Evolutionary conservation across 2,797 vertebrate species (phyloP).

Genomic region (Echeneis naucrates): DNA sequence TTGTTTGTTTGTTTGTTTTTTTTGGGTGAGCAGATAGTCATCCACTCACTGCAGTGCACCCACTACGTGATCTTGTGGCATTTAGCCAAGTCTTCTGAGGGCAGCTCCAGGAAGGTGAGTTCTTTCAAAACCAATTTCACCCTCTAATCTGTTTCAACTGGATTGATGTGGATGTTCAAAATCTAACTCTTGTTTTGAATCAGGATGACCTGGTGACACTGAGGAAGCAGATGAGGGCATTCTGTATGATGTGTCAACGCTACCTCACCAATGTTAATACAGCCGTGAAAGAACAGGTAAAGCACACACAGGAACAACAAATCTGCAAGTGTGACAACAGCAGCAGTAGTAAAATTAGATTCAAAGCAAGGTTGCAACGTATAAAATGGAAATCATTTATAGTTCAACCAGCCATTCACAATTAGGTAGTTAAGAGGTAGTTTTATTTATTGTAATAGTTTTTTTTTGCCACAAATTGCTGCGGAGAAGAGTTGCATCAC

Average conservation of each 20-base stretch:
- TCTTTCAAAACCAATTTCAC: background rate
- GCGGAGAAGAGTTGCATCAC: background rate
- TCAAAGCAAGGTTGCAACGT: background rate
- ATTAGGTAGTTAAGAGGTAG: background rate
- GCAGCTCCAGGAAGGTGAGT: conserved; percentile 93
- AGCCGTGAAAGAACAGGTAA: conserved; percentile 98
- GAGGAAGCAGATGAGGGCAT: conserved; percentile 98
- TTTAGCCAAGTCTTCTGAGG: conserved; percentile 95
- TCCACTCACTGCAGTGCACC: conserved; percentile 98
- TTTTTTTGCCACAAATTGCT: background rate
- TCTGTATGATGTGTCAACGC: conserved; percentile 99
- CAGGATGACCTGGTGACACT: conserved; percentile 96
- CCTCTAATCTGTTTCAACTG: too few species aligned
- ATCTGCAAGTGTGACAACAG: background rate
- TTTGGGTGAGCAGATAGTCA: conserved; percentile 94
- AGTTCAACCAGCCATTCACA: too few species aligned
- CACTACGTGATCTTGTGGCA: conserved; percentile 99
- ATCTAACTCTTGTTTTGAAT: conserved; percentile 3
- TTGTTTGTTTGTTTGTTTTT: too few species aligned
- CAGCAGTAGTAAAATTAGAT: background rate
- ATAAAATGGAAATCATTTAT: background rate
- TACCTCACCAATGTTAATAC: conserved; percentile 99
- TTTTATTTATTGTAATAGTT: background rate
- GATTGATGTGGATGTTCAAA: background rate
- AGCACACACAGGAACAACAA: conserved; percentile 20